phyloP scores from a whole-genome alignment of 2,888 invertebrate genomes.

The Torymus texanus region DNA sequence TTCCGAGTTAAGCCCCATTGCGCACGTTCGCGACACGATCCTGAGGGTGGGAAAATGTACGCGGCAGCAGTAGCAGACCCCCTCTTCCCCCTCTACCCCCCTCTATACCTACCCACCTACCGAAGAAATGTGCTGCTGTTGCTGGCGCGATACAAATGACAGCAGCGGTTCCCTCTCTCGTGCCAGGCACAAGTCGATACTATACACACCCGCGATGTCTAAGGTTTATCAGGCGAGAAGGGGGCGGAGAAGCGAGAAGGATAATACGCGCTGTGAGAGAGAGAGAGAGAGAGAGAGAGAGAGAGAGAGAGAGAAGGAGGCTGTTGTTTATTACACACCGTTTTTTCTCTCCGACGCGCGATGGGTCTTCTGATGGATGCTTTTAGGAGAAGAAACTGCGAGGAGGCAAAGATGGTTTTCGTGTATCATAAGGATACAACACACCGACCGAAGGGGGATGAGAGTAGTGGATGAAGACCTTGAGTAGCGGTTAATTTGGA shows the following conservation, averaged over 20 bases:
- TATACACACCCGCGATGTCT: neutral
- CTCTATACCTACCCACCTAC: constrained; percentile 17
- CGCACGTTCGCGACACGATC: constrained; percentile 63
- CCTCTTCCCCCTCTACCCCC: no score
- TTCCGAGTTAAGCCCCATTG: constrained; percentile 65
- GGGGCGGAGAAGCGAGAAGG: neutral
- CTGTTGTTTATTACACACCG: constrained; percentile 25
- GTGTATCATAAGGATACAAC: no score
- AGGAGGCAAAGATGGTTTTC: no score
- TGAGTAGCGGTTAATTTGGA: no score
- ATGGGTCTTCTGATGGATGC: no score
- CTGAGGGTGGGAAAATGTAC: constrained; percentile 54
- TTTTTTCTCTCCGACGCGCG: no score
- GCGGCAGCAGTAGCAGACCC: no score
- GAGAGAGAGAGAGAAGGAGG: neutral
- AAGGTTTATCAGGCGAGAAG: constrained; percentile 32
- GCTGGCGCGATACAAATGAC: constrained; percentile 43
- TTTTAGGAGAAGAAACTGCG: no score
- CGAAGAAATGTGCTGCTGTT: constrained; percentile 48
- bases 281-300: neutral
- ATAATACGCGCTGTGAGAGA: constrained; percentile 13
- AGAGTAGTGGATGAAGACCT: no score
- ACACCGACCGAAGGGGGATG: no score
- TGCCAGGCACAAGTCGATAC: constrained; percentile 28
- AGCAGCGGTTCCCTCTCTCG: constrained; percentile 13